These are phyloP conservation scores for Lepisosteus oculatus DNA, from an alignment of 2,113 vertebrate genomes.

Conservation along the genomic window DNA sequence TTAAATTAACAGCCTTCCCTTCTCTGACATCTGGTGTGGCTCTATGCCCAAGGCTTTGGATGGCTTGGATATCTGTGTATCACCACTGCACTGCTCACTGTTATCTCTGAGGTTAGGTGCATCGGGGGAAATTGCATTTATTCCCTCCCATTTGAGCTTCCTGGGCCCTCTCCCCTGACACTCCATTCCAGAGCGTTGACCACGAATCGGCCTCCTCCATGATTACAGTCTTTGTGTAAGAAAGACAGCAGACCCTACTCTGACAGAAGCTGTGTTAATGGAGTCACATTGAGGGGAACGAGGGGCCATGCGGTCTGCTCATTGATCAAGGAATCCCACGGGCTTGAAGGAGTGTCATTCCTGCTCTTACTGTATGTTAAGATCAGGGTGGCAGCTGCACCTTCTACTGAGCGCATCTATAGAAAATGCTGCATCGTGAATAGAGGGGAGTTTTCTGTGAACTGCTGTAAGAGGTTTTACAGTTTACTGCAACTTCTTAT, in stretches of 20 bases:
- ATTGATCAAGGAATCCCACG: no score
- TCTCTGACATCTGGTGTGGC: conserved; percentile 42
- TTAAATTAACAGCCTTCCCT: conserved; percentile 52
- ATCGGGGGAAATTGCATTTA: conserved; percentile 17
- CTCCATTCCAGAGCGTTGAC: not conserved
- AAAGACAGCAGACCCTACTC: not conserved
- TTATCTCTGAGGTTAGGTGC: conserved; percentile 1
- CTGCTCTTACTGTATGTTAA: no score
- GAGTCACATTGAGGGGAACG: not conserved
- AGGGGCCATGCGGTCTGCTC: not conserved
- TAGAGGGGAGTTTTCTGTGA: no score
- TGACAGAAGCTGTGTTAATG: not conserved
- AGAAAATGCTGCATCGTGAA: no score
- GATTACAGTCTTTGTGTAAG: not conserved
- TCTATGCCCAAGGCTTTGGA: not conserved
- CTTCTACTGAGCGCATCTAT: no score
- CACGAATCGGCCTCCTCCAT: not conserved
- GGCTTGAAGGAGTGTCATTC: no score
- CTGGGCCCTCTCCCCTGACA: not conserved
- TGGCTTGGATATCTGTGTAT: conserved; percentile 3
- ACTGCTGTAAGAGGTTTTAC: no score
- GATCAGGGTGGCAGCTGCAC: no score
- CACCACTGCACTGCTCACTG: not conserved
- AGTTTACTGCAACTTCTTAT: no score
- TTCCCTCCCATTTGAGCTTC: conserved; percentile 8